phyloP scores from a whole-genome alignment of 2,113 vertebrate species.

The Papio anubis region DNA sequence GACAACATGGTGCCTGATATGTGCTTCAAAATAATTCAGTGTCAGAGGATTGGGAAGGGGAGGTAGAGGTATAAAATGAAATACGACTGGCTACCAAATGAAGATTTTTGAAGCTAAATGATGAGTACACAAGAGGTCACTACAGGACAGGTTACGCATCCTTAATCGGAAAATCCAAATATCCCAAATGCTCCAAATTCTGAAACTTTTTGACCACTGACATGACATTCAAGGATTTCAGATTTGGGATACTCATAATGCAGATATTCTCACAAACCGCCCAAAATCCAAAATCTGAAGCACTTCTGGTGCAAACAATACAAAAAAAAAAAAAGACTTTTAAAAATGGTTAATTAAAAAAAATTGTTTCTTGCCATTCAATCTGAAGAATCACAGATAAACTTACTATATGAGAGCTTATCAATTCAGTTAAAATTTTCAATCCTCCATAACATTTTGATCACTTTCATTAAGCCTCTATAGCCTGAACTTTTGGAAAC shows the following conservation, averaged over 20 bases:
- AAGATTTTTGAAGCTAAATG: neutral
- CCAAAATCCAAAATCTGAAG: neutral
- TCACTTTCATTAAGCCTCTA: neutral
- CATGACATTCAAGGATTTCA: neutral
- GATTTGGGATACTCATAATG: neutral
- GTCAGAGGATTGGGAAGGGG: neutral
- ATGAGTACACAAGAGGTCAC: neutral
- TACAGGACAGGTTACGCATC: neutral
- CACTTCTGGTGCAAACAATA: neutral
- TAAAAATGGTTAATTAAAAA: neutral
- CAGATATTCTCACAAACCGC: neutral
- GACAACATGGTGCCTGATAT: neutral
- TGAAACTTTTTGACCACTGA: neutral
- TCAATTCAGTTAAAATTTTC: conserved; percentile 28
- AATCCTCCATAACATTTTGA: neutral
- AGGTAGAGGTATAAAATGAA: neutral
- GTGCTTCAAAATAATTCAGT: neutral
- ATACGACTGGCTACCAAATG: neutral
- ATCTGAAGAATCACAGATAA: conserved; percentile 19
- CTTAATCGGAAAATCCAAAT: neutral
- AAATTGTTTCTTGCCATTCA: neutral
- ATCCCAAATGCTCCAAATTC: neutral
- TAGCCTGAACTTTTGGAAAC: neutral
- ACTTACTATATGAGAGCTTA: conserved; percentile 4
- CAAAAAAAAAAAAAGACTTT: neutral